These are phyloP conservation scores for Popillia japonica DNA, from an alignment of 1,140 invertebrate genomes.

Conservation along the genomic window DNA sequence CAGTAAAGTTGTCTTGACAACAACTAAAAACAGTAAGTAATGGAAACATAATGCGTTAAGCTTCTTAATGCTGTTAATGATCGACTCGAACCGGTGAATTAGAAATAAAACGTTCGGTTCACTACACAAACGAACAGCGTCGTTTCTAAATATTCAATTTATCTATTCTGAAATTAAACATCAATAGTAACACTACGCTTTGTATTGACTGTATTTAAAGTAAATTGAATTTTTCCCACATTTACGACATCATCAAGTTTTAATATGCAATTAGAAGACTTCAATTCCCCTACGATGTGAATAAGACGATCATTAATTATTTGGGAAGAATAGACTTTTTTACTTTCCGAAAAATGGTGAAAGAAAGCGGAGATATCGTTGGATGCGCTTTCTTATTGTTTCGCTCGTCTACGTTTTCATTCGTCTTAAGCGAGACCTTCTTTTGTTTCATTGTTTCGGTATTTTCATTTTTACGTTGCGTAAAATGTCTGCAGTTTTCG, in stretches of 20 bases:
- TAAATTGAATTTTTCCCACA: too few species aligned
- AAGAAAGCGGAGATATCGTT: constrained; percentile 14
- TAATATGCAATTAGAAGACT: background rate
- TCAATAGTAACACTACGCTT: too few species aligned
- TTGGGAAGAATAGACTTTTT: background rate
- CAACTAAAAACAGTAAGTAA: too few species aligned
- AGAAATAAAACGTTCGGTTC: too few species aligned
- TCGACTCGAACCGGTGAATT: too few species aligned
- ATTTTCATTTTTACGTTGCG: constrained; percentile 1
- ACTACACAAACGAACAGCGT: too few species aligned
- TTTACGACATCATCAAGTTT: background rate
- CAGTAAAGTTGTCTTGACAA: background rate
- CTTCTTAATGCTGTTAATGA: too few species aligned
- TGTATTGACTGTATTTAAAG: too few species aligned
- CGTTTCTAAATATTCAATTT: too few species aligned
- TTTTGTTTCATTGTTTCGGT: constrained; percentile 15
- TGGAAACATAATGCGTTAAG: too few species aligned
- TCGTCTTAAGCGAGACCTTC: constrained; percentile 8
- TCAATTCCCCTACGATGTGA: background rate
- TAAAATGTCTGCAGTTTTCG: background rate
- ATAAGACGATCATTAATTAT: constrained; percentile 11
- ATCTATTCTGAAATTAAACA: too few species aligned
- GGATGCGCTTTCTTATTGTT: constrained; percentile 18
- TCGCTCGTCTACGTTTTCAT: background rate
- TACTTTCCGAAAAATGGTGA: background rate